Evolutionary conservation across 2,888 invertebrate genomes (phyloP).

Genomic region (Eupsilia transversa): DNA sequence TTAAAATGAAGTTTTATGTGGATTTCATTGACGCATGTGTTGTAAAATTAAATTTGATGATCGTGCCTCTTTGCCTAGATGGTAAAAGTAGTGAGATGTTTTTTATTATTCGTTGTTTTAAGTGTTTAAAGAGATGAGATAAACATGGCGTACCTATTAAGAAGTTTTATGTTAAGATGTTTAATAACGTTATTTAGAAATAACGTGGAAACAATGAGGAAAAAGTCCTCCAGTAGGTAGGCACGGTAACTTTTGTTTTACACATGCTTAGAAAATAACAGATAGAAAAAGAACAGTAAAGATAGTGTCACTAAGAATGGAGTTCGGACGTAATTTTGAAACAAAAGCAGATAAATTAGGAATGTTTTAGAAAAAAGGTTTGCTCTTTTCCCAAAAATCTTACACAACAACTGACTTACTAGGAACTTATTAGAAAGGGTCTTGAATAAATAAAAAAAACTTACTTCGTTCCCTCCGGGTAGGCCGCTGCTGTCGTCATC

Average conservation of each 20-base stretch:
- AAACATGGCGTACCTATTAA: neutral
- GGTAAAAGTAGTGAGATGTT: neutral
- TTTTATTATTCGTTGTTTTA: slow-evolving; percentile 11
- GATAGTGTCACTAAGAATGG: neutral
- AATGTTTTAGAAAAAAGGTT: neutral
- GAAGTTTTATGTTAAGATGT: neutral
- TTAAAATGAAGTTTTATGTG: neutral
- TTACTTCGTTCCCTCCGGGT: slow-evolving; percentile 80
- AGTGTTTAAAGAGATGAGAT: neutral
- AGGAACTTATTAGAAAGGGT: slow-evolving; percentile 61
- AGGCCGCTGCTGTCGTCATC: slow-evolving; percentile 78
- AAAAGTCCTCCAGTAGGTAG: neutral
- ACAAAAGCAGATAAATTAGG: neutral
- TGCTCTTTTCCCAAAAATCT: slow-evolving; percentile 8
- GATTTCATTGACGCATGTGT: neutral
- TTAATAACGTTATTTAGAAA: neutral
- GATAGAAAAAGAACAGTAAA: neutral
- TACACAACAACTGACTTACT: slow-evolving; percentile 34
- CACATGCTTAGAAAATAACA: neutral
- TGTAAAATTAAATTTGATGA: neutral
- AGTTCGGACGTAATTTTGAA: neutral
- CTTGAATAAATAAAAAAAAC: slow-evolving; percentile 69
- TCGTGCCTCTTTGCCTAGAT: too few species aligned
- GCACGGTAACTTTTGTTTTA: neutral
- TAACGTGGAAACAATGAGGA: neutral